A percentile compares a stretch with the other conserved stretches of the same genome.
Evolutionary conservation across 2,888 invertebrate genomes (phyloP).

Genomic region (Plagodis pulveraria): DNA sequence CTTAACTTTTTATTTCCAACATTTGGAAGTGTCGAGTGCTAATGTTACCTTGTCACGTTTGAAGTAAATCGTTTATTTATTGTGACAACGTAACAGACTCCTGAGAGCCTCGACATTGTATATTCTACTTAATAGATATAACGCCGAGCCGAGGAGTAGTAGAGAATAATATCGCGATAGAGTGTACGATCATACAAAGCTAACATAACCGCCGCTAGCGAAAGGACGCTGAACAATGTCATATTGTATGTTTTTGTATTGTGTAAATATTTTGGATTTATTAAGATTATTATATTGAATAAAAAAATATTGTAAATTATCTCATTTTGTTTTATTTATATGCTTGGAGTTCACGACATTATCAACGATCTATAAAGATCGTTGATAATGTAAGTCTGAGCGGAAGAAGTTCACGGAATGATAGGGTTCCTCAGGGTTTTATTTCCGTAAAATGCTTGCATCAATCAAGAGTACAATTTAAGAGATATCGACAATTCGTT

Average conservation of each 20-base stretch:
- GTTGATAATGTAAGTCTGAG: too few relatives aligned
- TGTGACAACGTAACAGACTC: too few relatives aligned
- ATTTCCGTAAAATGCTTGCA: too few relatives aligned
- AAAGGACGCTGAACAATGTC: constrained; percentile 72
- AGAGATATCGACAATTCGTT: too few relatives aligned
- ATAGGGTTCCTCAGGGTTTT: too few relatives aligned
- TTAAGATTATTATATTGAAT: constrained; percentile 86
- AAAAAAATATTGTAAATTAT: constrained; percentile 84
- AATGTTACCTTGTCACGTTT: too few relatives aligned
- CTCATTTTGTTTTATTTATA: constrained; percentile 58
- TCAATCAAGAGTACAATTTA: too few relatives aligned
- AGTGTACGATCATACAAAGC: constrained; percentile 35
- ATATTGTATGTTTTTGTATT: constrained; percentile 84
- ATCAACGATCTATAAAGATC: too few relatives aligned
- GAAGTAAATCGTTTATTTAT: too few relatives aligned
- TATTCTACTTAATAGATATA: constrained; percentile 10
- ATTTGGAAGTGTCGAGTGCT: too few relatives aligned
- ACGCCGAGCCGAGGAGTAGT: neutral
- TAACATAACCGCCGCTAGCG: constrained; percentile 49
- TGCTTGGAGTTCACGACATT: neutral
- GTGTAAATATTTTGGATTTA: constrained; percentile 86
- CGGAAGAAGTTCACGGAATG: too few relatives aligned
- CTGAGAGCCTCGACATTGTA: neutral
- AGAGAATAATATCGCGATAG: constrained; percentile 4
- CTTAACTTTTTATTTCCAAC: neutral